phyloP scores from a whole-genome alignment of 2,888 invertebrate genomes.

The Euplexia lucipara region DNA sequence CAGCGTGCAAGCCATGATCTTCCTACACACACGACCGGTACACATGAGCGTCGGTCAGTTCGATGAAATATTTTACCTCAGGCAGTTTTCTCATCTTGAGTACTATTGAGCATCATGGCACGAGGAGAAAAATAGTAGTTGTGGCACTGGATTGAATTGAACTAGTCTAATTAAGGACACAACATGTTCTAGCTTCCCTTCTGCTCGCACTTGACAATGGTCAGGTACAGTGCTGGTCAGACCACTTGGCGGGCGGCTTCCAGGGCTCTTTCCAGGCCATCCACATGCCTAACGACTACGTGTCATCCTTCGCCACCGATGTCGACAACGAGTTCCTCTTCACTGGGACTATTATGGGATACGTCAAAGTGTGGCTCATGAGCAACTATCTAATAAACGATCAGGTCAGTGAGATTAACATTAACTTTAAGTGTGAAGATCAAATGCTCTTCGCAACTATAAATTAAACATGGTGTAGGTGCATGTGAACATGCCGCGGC shows the following conservation, averaged over 20 bases:
- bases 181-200: conserved; percentile 89
- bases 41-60: conserved; percentile 76
- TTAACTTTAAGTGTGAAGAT: too few species aligned
- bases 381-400: conserved; percentile 91
- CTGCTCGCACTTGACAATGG: conserved; percentile 94
- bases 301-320: conserved; percentile 93
- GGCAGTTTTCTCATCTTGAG: background rate
- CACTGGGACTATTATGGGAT: conserved; percentile 93
- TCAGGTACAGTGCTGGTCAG: conserved; percentile 95
- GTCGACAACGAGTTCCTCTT: conserved; percentile 93
- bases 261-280: conserved; percentile 93
- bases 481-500: conserved; percentile 91
- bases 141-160: background rate
- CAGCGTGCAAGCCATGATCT: conserved; percentile 93
- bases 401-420: conserved; percentile 72
- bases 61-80: background rate
- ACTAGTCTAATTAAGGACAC: background rate
- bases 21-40: conserved; percentile 90
- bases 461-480: conserved; percentile 67
- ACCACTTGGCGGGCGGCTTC: conserved; percentile 94
- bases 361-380: conserved; percentile 95
- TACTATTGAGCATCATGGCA: too few species aligned
- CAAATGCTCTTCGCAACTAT: too few species aligned
- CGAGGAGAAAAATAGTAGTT: too few species aligned
- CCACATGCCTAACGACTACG: conserved; percentile 92